A percentile compares a stretch with the other conserved stretches of the same genome.
phyloP scores from a whole-genome alignment of 2,888 invertebrate genomes.

The Chironomus riparius region DNA sequence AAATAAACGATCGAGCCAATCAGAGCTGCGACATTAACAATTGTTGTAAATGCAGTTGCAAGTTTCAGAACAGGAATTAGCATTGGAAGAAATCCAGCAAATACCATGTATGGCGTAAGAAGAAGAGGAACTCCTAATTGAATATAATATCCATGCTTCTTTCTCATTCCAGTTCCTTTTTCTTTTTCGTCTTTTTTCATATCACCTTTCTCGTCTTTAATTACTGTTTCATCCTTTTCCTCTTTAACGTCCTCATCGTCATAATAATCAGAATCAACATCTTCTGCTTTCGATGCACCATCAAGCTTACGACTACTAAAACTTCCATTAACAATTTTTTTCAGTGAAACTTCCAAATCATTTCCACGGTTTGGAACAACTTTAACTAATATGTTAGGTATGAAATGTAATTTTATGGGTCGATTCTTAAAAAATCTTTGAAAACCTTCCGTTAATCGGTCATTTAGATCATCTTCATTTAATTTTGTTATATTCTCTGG shows the following conservation, averaged over 20 bases:
- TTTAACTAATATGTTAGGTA: slow-evolving; percentile 47
- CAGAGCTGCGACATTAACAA: slow-evolving; percentile 60
- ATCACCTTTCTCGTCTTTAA: slow-evolving; percentile 14
- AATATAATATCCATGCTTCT: background rate
- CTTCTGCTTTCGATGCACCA: background rate
- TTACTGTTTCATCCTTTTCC: background rate
- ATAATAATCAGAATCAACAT: slow-evolving; percentile 27
- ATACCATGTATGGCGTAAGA: slow-evolving; percentile 52
- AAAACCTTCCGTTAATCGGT: slow-evolving; percentile 45
- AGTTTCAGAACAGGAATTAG: slow-evolving; percentile 58
- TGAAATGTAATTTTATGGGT: slow-evolving; percentile 44
- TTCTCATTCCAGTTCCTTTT: background rate
- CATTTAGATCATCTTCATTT: slow-evolving; percentile 45
- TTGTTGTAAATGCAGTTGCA: slow-evolving; percentile 51
- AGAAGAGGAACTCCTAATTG: slow-evolving; percentile 46
- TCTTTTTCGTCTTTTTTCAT: background rate
- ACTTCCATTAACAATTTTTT: background rate
- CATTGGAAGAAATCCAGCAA: slow-evolving; percentile 60
- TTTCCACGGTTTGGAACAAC: slow-evolving; percentile 47
- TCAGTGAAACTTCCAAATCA: slow-evolving; percentile 35
- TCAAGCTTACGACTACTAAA: background rate
- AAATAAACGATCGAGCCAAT: slow-evolving; percentile 46
- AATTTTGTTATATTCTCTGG: slow-evolving; percentile 33
- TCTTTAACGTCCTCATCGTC: slow-evolving; percentile 23
- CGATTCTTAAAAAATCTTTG: slow-evolving; percentile 46